Evolutionary conservation across 2,888 invertebrate genomes (phyloP).

Genomic region (Pollenia labialis): DNA sequence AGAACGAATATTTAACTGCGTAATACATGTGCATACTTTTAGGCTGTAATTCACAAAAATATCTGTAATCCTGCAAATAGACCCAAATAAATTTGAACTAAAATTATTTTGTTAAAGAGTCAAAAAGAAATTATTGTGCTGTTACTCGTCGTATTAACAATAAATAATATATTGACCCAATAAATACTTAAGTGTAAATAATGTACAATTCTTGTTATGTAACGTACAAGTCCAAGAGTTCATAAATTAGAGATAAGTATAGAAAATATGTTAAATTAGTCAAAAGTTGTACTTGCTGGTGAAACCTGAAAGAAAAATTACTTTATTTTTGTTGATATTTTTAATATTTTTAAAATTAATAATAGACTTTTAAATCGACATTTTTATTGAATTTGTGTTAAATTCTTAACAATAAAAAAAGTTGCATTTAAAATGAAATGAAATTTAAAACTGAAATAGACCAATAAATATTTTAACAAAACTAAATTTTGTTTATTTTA

Average conservation of each 20-base stretch:
- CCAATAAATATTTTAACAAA: constrained; percentile 36
- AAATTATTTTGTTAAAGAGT: neutral
- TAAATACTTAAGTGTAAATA: neutral
- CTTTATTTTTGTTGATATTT: constrained; percentile 54
- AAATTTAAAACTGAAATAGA: constrained; percentile 26
- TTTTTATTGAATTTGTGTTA: constrained; percentile 26
- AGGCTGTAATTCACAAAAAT: constrained; percentile 34
- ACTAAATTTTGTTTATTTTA: neutral
- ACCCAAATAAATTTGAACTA: neutral
- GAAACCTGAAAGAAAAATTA: constrained; percentile 42
- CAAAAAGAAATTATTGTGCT: neutral
- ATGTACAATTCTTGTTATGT: constrained; percentile 15
- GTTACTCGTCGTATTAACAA: neutral
- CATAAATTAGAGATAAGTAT: neutral
- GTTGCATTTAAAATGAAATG: constrained; percentile 33
- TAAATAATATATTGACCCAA: neutral
- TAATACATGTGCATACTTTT: constrained; percentile 23
- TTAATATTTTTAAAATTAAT: constrained; percentile 27
- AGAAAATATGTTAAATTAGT: constrained; percentile 6
- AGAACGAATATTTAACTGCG: no score
- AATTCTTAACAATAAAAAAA: constrained; percentile 1
- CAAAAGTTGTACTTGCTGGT: constrained; percentile 12
- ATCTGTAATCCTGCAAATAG: constrained; percentile 7
- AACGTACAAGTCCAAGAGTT: neutral
- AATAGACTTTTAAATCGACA: constrained; percentile 9